phyloP scores from a whole-genome alignment of 92 coral and sea anemone genomes.

The Epizoanthus stellaris region DNA sequence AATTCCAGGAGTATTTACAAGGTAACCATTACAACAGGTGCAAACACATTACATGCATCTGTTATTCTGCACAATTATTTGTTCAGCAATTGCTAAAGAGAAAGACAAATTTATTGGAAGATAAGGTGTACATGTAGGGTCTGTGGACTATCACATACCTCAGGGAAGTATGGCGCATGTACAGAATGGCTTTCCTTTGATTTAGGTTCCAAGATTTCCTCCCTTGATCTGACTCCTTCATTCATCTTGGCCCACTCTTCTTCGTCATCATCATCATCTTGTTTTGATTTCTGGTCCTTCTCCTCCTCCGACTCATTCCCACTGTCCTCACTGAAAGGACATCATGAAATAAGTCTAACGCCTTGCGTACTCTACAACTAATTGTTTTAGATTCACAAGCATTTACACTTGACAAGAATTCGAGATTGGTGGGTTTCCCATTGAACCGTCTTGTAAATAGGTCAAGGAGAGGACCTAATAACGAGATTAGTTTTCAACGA shows the following conservation, averaged over 20 bases:
- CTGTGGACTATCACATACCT: conserved; percentile 48
- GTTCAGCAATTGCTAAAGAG: not conserved
- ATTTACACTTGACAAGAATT: not conserved
- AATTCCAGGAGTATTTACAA: too few species aligned
- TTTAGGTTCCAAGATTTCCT: conserved; percentile 84
- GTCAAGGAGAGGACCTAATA: too few species aligned
- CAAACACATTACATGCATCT: too few species aligned
- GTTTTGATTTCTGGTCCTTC: conserved; percentile 41
- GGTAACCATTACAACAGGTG: too few species aligned
- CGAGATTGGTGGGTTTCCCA: not conserved
- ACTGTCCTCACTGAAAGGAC: conserved; percentile 55
- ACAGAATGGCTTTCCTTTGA: conserved; percentile 88
- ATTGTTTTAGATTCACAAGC: too few species aligned
- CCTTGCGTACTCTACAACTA: too few species aligned
- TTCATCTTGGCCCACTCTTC: conserved; percentile 96
- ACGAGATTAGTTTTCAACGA: too few species aligned
- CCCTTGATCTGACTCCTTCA: conserved; percentile 81
- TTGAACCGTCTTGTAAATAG: not conserved
- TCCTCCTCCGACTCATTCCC: conserved; percentile 44
- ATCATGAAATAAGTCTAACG: not conserved
- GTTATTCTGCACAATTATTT: not conserved
- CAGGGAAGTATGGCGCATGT: conserved; percentile 94
- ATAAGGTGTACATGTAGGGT: not conserved
- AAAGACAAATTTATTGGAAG: not conserved
- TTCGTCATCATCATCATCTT: conserved; percentile 81